Evolutionary conservation across 64 coral and sea anemone species (phyloP), one percentile per base, ranked within the genome.

Genomic region (Actinia tenebrosa): DNA sequence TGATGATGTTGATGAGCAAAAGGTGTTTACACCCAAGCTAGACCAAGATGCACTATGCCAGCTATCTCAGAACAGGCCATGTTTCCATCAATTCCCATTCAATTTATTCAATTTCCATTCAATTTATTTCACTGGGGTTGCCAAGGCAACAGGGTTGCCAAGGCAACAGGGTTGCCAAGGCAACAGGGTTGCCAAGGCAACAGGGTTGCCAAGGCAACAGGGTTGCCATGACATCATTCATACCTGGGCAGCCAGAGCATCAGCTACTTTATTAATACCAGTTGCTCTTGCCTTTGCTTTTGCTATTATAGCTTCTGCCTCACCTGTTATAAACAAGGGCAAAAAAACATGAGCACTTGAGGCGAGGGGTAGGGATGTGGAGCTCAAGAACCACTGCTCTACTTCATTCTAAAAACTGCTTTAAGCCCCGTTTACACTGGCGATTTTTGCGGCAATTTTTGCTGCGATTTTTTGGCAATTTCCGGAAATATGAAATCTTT

Each of bases 221-320:
- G 6, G 3, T 22, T 66, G 19, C 7, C 63, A 66, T n/a, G 19
- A 66, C 69, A 42, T 75, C 3, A 42, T 42, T 30, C n/a, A 53
- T 44, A 91, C 97, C 93, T 99, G 80, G 37, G 86, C 56, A n/a
- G 89, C 87, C 5, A 99, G 86, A 20, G 97, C 90, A 15, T 95
- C 83, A n/a, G 97, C 86, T 30, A 99, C 94, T 91, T 86, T 95
- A 13, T 81, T 54, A 16, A 99, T 99, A 77, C 93, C 97, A 79
- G 92, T 89, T 17, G 97, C 93, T 66, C 97, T 89, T 53, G 97
- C 97, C 58, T 88, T 90, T 1, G 97, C 97, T 87, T 86, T 99
- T 5, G 97, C 97, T 37, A 99, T 83, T 22, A 99, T 99, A 3
- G 97, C 97, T 56, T 93, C 93, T 27, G 97, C 97, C 86, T 99